Evolutionary conservation across 2,113 vertebrate genomes (phyloP).

Genomic region (Chrysemys picta): DNA sequence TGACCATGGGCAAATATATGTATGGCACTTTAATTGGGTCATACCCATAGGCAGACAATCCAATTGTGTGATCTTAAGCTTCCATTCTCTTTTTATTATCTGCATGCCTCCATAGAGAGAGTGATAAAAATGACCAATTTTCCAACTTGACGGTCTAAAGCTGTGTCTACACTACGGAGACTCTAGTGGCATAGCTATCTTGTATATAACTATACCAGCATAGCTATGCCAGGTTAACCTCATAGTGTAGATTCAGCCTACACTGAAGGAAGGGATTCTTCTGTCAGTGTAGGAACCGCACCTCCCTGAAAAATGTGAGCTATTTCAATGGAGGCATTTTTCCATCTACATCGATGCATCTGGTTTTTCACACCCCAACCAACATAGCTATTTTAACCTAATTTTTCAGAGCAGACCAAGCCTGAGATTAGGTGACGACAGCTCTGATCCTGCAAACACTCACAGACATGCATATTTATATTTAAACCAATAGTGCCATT

Average conservation of each 20-base stretch:
- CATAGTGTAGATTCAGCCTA: background rate
- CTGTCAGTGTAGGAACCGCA: background rate
- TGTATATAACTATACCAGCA: background rate
- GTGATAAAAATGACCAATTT: slow-evolving; percentile 9
- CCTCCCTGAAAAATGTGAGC: background rate
- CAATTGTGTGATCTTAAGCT: background rate
- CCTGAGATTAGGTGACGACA: background rate
- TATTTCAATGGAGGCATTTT: background rate
- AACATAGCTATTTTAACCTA: background rate
- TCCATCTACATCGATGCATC: background rate
- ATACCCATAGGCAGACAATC: background rate
- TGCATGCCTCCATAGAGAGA: background rate
- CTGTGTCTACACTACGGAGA: background rate
- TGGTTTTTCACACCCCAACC: background rate
- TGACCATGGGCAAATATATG: background rate
- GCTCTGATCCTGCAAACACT: background rate
- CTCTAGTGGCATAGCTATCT: background rate
- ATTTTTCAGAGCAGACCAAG: background rate
- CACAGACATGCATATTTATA: background rate
- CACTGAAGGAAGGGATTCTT: background rate
- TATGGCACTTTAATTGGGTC: background rate
- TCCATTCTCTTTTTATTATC: background rate
- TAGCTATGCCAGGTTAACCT: background rate
- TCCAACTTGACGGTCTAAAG: background rate
- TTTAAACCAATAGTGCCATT: background rate